A percentile compares a stretch with the other conserved stretches of the same genome.
phyloP scores from a whole-genome alignment of 2,888 invertebrate genomes.

The Tetranychus truncatus region DNA sequence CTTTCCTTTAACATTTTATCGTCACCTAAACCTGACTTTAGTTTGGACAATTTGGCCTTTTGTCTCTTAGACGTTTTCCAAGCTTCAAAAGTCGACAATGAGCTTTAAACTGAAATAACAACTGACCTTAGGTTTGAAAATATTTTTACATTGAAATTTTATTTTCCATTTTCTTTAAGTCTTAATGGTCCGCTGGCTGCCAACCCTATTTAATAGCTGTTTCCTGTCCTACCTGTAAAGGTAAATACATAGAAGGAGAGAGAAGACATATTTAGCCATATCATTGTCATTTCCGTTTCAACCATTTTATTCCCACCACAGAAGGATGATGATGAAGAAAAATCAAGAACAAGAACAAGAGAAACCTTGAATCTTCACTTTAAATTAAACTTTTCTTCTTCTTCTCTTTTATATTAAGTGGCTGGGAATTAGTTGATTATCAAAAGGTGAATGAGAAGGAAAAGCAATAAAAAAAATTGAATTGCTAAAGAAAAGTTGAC shows the following conservation, averaged over 20 bases:
- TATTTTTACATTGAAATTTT: background rate
- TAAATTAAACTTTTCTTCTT: no score
- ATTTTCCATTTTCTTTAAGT: background rate
- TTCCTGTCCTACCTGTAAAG: background rate
- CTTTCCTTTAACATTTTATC: background rate
- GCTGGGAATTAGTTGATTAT: no score
- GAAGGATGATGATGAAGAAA: background rate
- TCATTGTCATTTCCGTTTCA: background rate
- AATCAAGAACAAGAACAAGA: background rate
- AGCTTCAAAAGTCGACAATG: no score
- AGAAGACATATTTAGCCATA: background rate
- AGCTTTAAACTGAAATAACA: no score
- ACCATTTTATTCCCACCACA: background rate
- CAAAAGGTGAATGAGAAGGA: no score
- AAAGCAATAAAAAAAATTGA: no score
- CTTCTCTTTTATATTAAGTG: no score
- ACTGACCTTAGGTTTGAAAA: no score
- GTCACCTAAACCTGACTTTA: background rate
- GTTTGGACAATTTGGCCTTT: no score
- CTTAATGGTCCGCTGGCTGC: background rate
- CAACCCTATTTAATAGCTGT: background rate
- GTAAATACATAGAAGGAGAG: background rate
- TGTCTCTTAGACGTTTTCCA: no score
- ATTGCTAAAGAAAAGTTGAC: no score
- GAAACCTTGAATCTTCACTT: background rate